Conservation (phyloP, 2,888 invertebrate species). For the Xanthia icteritia region DNA sequence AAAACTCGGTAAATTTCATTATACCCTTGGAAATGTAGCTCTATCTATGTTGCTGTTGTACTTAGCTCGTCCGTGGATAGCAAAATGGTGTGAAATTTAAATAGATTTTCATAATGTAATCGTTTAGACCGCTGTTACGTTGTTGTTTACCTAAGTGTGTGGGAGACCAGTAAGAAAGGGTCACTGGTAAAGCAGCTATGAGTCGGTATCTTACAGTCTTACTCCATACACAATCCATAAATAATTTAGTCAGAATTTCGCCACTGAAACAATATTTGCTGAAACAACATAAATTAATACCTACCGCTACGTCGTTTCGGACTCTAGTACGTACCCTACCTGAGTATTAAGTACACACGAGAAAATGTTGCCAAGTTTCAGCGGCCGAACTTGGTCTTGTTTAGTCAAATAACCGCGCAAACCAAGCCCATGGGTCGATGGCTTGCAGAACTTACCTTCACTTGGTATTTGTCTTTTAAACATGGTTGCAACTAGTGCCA, state of each 20-base stretch:
- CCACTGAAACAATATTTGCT: neutral
- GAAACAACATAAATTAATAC: slow-evolving; percentile 8
- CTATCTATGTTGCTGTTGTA: slow-evolving; percentile 62
- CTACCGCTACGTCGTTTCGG: slow-evolving; percentile 2
- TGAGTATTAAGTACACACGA: slow-evolving; percentile 37
- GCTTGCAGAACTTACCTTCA: slow-evolving; percentile 64
- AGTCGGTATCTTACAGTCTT: neutral
- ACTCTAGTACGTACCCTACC: slow-evolving; percentile 35
- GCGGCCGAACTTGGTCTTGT: slow-evolving; percentile 65
- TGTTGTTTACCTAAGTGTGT: slow-evolving; percentile 20
- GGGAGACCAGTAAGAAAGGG: slow-evolving; percentile 14
- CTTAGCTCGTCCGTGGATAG: slow-evolving; percentile 60
- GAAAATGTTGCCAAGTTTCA: slow-evolving; percentile 66
- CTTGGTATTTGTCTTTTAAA: slow-evolving; percentile 69
- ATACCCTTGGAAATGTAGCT: slow-evolving; percentile 72
- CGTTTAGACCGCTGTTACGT: slow-evolving; percentile 55
- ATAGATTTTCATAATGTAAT: slow-evolving; percentile 75
- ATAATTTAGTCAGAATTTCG: neutral
- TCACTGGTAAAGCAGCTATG: slow-evolving; percentile 36
- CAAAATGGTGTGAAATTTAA: slow-evolving; percentile 74
- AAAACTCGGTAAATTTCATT: slow-evolving; percentile 80
- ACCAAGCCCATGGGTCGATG: slow-evolving; percentile 65
- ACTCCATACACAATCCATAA: neutral
- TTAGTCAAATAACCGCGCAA: slow-evolving; percentile 72
- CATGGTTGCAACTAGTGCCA: slow-evolving; percentile 44